A percentile compares a stretch with the other conserved stretches of the same genome.
Conservation (phyloP, 1,140 invertebrate genomes). For the Drosophila punjabiensis region DNA sequence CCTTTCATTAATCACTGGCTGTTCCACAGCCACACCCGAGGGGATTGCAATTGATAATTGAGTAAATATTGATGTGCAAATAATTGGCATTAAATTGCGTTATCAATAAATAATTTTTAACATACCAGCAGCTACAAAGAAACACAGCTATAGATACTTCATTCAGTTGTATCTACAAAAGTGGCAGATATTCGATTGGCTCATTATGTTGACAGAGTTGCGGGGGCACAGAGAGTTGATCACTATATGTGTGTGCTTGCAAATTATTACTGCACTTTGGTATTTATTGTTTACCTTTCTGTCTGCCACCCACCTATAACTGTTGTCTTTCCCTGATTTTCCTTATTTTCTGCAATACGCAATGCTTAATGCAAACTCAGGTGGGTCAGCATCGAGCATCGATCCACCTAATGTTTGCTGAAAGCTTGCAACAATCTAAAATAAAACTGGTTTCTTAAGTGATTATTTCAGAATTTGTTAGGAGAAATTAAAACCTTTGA, state of each 20-base stretch:
- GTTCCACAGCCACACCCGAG: slow-evolving; percentile 38
- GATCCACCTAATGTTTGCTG: slow-evolving; percentile 19
- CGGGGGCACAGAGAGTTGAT: slow-evolving; percentile 38
- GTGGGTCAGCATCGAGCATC: slow-evolving; percentile 30
- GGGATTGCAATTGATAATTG: slow-evolving; percentile 73
- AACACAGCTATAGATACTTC: no score
- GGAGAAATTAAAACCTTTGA: no score
- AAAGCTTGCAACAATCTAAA: slow-evolving; percentile 19
- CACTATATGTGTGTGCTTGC: slow-evolving; percentile 20
- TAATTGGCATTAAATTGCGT: slow-evolving; percentile 84
- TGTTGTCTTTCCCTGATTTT: slow-evolving; percentile 16
- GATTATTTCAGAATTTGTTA: background rate
- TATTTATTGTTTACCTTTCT: slow-evolving; percentile 37
- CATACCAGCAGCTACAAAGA: slow-evolving; percentile 48
- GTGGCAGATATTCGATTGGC: slow-evolving; percentile 51
- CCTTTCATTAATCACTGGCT: slow-evolving; percentile 56
- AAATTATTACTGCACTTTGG: slow-evolving; percentile 55
- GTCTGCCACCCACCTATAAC: slow-evolving; percentile 11
- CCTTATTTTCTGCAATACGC: slow-evolving; percentile 34
- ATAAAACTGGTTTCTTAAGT: background rate
- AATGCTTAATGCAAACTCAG: slow-evolving; percentile 57
- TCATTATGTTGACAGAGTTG: slow-evolving; percentile 73
- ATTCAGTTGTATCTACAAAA: slow-evolving; percentile 37
- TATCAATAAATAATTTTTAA: slow-evolving; percentile 82
- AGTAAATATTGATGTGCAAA: slow-evolving; percentile 80